phyloP scores from a whole-genome alignment of 2,888 invertebrate species.

The Campopleginae sp. region DNA sequence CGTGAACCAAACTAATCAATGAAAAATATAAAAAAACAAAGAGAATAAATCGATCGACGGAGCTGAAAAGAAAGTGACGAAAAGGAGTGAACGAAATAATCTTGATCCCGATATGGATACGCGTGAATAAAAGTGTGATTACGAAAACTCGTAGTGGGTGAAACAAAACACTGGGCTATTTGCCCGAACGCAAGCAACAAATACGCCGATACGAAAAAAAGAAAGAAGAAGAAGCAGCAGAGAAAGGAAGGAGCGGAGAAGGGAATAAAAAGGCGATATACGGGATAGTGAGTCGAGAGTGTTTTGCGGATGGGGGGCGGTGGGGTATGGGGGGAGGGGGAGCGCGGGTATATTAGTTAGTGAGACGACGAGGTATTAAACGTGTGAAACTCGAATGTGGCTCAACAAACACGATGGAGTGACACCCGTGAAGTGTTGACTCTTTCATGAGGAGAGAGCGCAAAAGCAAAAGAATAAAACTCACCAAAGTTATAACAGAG shows the following conservation, averaged over 20 bases:
- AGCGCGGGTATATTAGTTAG: slow-evolving; percentile 59
- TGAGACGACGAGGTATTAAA: slow-evolving; percentile 57
- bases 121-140: not conserved
- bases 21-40: slow-evolving; percentile 20
- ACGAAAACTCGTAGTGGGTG: slow-evolving; percentile 20
- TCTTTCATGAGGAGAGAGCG: slow-evolving; percentile 66
- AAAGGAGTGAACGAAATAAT: not conserved
- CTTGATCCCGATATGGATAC: slow-evolving; percentile 11
- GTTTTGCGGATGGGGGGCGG: slow-evolving; percentile 44
- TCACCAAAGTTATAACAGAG: not conserved
- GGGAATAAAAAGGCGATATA: slow-evolving; percentile 33
- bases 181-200: slow-evolving; percentile 34
- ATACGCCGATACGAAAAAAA: slow-evolving; percentile 42
- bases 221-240: slow-evolving; percentile 53
- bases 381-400: slow-evolving; percentile 70
- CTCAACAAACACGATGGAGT: slow-evolving; percentile 80
- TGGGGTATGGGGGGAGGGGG: slow-evolving; percentile 44
- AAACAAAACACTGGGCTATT: slow-evolving; percentile 40
- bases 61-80: not conserved
- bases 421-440: slow-evolving; percentile 74
- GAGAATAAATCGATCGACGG: not conserved
- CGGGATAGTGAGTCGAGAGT: slow-evolving; percentile 47
- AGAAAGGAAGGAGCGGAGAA: slow-evolving; percentile 39
- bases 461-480: slow-evolving; percentile 60
- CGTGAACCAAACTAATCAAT: slow-evolving; percentile 69